A percentile compares a stretch with the other conserved stretches of the same genome.
These are phyloP conservation scores for Acronicta alni DNA, from an alignment of 2,888 invertebrate genomes.

Conservation along the genomic window DNA sequence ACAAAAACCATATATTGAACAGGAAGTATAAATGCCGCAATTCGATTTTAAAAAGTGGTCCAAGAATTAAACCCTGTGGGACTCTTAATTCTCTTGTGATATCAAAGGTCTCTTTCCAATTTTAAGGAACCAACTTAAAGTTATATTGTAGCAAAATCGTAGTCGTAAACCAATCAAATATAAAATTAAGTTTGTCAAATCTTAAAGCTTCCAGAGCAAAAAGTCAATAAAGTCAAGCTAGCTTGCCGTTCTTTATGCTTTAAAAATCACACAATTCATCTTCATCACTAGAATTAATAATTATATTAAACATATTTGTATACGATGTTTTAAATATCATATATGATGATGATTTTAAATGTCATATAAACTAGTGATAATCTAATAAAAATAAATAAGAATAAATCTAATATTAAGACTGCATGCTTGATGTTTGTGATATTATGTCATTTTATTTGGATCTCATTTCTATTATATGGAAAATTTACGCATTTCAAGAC, in stretches of 20 bases:
- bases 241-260: neutral
- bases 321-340: neutral
- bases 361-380: slow-evolving; percentile 16
- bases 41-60: neutral
- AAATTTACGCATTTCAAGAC: slow-evolving; percentile 40
- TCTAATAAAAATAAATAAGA: too few species aligned
- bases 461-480: slow-evolving; percentile 50
- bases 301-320: slow-evolving; percentile 16
- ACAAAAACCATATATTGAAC: too few species aligned
- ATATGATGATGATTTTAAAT: slow-evolving; percentile 6
- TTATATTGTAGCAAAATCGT: neutral
- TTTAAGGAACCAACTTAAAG: neutral
- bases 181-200: neutral
- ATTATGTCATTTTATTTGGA: slow-evolving; percentile 50
- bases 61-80: slow-evolving; percentile 8
- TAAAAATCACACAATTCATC: neutral
- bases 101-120: neutral
- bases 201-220: neutral
- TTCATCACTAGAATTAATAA: slow-evolving; percentile 13
- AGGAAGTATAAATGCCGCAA: too few species aligned
- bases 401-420: slow-evolving; percentile 46
- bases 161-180: neutral
- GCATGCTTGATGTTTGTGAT: slow-evolving; percentile 54
- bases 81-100: neutral
- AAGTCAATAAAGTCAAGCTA: neutral